These are phyloP conservation scores for Lasioglossum zephyrum DNA, from an alignment of 2,888 invertebrate genomes.

Conservation along the genomic window DNA sequence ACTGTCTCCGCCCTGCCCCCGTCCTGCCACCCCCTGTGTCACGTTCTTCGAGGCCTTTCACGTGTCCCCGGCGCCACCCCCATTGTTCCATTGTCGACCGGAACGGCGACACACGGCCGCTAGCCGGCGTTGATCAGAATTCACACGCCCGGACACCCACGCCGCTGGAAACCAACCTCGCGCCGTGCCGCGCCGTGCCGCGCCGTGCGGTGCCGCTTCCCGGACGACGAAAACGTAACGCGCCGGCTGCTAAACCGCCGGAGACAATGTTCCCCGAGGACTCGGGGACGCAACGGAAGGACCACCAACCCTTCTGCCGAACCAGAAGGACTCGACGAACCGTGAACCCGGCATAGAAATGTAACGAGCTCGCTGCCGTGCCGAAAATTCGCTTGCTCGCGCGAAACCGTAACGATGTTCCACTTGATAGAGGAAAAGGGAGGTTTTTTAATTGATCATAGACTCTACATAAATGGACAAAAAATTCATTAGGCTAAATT, in stretches of 20 bases:
- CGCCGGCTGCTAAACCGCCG: constrained; percentile 32
- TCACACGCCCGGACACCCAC: constrained; percentile 17
- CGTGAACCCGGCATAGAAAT: constrained; percentile 36
- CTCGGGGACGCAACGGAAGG: background rate
- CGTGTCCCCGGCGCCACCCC: constrained; percentile 11
- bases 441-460: background rate
- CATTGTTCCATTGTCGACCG: constrained; percentile 57
- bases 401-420: background rate
- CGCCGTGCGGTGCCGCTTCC: background rate
- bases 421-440: background rate
- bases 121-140: constrained; percentile 42
- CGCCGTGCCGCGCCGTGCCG: background rate
- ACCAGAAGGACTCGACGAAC: constrained; percentile 26
- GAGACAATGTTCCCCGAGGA: constrained; percentile 33
- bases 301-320: constrained; percentile 33
- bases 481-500: too few relatives aligned
- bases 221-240: constrained; percentile 1
- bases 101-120: constrained; percentile 42
- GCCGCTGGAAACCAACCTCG: background rate
- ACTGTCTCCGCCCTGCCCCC: background rate
- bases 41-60: constrained; percentile 46
- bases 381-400: background rate
- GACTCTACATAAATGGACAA: too few relatives aligned
- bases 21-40: constrained; percentile 1
- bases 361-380: background rate